Percentiles rank a stretch among this genome's conserved stretches.
phyloP scores from a whole-genome alignment of 2,888 invertebrate genomes.

The Plagiodera versicolora region DNA sequence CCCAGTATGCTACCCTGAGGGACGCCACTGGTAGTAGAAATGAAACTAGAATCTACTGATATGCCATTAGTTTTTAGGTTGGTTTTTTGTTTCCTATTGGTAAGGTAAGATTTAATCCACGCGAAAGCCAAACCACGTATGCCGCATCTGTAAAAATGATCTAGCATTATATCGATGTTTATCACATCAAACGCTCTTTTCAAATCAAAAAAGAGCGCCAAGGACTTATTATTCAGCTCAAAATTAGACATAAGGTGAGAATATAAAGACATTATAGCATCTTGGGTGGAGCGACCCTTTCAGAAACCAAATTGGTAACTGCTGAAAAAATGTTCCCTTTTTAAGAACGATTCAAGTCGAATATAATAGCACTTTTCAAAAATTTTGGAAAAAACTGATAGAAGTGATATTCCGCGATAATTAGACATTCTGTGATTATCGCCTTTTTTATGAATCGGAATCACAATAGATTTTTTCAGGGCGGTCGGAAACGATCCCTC shows the following conservation, averaged over 20 bases:
- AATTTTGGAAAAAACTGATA: not conserved
- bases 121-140: too few species aligned
- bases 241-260: not conserved
- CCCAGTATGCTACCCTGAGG: too few species aligned
- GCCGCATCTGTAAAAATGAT: too few species aligned
- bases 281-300: not conserved
- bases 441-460: not conserved
- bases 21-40: too few species aligned
- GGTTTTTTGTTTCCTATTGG: too few species aligned
- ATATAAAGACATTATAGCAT: slow-evolving; percentile 2
- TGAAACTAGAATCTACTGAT: too few species aligned
- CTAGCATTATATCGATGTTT: too few species aligned
- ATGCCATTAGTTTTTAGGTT: too few species aligned
- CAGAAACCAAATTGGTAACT: not conserved
- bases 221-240: not conserved
- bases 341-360: not conserved
- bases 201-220: not conserved
- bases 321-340: not conserved
- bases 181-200: too few species aligned
- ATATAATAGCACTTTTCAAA: not conserved
- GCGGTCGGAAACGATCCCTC: slow-evolving; percentile 5
- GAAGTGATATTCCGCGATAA: not conserved
- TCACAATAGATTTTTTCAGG: not conserved
- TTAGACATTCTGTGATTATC: not conserved
- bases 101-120: too few species aligned